Evolutionary conservation across 2,888 invertebrate species (phyloP), one percentile per base, ranked within the genome.

Genomic region (Cosmia pyralina): DNA sequence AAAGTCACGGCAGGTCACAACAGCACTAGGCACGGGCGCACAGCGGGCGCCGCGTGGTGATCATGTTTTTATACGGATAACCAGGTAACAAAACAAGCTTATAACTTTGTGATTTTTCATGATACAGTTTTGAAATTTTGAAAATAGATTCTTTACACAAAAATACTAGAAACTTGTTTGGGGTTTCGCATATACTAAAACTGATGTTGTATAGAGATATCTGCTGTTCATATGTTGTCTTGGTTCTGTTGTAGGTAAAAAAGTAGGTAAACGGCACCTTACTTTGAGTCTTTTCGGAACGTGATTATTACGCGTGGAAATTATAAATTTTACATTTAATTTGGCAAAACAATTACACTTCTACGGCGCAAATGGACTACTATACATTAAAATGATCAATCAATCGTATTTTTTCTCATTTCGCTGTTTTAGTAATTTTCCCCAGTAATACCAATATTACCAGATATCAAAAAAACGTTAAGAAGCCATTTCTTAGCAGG

Each of bases 401-500:
- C 1, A 11, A 10, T 28, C 50, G 8, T 44, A 13, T 38, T 34
- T 52, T 44, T 28, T 17, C 11, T 34, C 11, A 1, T 44, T 60
- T 55, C 17, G 0, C 41, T 11, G 2, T 38, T 28, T 48, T 22
- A 15, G 48, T 73, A 13, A 22, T 44, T 44, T 48, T 57, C 28
- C 17, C 28, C 28, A 58, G 3, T 19, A n/a, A 66, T 28, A 38
- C 34, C 8, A 3, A 64, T n/a, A 60, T n/a, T n/a, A 22, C 46
- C 52, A 59, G 52, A 55, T 52, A 52, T 65, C 62, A 78, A 82
- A 78, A 57, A 65, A 73, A 79, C 52, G 22, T 66, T 79, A 81
- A 73, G 72, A 68, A 74, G 60, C 72, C 63, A 67, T 68, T 65
- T 59, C 83, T 74, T 60, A 65, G 64, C 60, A 48, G n/a, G 57